phyloP scores from a whole-genome alignment of 2,113 vertebrate species.

The Oxygymnocypris stewartii region DNA sequence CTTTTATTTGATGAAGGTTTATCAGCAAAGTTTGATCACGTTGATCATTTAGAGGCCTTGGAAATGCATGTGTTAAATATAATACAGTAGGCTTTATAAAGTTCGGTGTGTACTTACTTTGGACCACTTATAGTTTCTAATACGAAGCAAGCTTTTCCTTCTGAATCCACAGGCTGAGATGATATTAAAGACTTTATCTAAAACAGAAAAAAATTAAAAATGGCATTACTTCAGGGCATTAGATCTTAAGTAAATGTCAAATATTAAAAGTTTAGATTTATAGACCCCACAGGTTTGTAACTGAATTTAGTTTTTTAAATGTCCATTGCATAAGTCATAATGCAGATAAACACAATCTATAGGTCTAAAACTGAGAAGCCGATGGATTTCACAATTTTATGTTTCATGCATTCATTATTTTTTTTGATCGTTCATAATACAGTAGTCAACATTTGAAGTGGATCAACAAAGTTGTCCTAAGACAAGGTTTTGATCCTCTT shows the following conservation, averaged over 20 bases:
- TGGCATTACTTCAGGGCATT: not conserved
- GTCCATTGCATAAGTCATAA: not conserved
- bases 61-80: not conserved
- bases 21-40: not conserved
- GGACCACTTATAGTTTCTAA: conserved; percentile 76
- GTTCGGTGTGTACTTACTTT: conserved; percentile 77
- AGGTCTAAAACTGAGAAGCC: not conserved
- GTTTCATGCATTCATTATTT: not conserved
- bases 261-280: not conserved
- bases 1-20: not conserved
- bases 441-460: too few relatives aligned
- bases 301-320: not conserved
- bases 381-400: not conserved
- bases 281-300: not conserved
- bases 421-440: not conserved
- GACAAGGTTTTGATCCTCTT: not conserved
- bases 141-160: conserved; percentile 81
- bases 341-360: not conserved
- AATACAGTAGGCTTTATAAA: not conserved
- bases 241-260: not conserved
- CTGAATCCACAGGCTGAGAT: conserved; percentile 74
- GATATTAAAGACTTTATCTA: conserved; percentile 63
- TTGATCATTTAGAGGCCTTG: not conserved
- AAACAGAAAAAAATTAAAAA: too few relatives aligned
- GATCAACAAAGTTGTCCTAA: too few relatives aligned